Conservation (phyloP, 2,888 invertebrate genomes). For the Zhengitettix transpicula region DNA sequence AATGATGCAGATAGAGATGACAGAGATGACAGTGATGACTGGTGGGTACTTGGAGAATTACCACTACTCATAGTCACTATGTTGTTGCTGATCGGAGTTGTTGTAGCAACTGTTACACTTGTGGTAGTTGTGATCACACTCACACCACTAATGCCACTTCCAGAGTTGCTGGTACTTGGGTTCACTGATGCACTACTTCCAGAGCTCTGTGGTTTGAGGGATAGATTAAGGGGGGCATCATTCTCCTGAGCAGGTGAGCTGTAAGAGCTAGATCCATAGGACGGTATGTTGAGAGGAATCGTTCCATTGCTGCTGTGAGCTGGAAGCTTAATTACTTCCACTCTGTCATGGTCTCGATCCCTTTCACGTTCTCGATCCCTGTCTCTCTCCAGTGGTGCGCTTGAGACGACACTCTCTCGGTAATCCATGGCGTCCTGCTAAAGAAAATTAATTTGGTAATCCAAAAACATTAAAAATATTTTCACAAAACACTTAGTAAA, state of each 20-base stretch:
- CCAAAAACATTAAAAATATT: no score
- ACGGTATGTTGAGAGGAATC: constrained; percentile 11
- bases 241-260: constrained; percentile 27
- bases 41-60: not conserved
- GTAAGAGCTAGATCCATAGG: constrained; percentile 1
- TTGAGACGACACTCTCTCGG: constrained; percentile 1
- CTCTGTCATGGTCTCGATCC: constrained; percentile 35
- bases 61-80: not conserved
- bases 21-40: constrained; percentile 4
- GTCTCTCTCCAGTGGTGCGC: not conserved
- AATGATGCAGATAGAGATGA: constrained; percentile 5
- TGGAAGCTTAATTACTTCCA: constrained; percentile 68
- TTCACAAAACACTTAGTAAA: no score
- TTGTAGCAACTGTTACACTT: not conserved
- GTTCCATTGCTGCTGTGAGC: constrained; percentile 33
- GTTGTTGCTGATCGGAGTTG: not conserved
- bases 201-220: constrained; percentile 41
- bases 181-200: not conserved
- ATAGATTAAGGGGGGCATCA: constrained; percentile 68
- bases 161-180: not conserved
- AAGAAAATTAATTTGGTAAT: not conserved
- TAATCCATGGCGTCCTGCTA: constrained; percentile 4
- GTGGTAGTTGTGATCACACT: not conserved
- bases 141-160: not conserved
- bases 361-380: not conserved